Conservation (phyloP, 1,140 invertebrate species). For the Anastatus disparis region DNA sequence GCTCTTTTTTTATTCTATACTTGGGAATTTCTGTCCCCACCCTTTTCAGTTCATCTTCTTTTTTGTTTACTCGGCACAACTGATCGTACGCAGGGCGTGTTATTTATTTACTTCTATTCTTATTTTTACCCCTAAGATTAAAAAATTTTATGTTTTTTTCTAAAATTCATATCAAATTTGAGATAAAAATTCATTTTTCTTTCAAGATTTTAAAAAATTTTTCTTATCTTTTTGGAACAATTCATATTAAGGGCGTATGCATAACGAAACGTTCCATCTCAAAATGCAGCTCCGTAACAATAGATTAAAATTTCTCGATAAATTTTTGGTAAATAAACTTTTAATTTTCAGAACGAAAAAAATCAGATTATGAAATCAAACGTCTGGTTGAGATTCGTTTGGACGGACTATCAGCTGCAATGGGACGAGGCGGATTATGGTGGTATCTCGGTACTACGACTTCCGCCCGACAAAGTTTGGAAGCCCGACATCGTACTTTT, state of each 20-base stretch:
- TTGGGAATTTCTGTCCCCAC: background rate
- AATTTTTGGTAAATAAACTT: background rate
- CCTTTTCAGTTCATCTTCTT: background rate
- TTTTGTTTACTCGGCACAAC: background rate
- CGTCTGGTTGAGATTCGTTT: conserved; percentile 96
- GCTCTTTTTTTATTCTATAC: background rate
- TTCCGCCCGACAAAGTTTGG: conserved; percentile 99
- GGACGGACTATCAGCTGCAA: conserved; percentile 97
- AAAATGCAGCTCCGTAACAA: too few species aligned
- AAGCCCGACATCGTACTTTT: conserved; percentile 99
- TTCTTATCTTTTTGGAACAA: too few species aligned
- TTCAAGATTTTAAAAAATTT: too few species aligned
- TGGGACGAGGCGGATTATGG: conserved; percentile 99
- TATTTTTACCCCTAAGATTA: background rate
- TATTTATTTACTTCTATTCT: background rate
- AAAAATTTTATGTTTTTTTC: too few species aligned
- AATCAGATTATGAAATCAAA: conserved; percentile 99
- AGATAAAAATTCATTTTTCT: too few species aligned
- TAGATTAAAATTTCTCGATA: too few species aligned
- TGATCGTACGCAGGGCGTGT: background rate
- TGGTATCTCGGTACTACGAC: conserved; percentile 92
- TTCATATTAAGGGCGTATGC: too few species aligned
- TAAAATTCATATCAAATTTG: too few species aligned
- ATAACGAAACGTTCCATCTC: too few species aligned
- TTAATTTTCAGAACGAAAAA: conserved; percentile 90